phyloP scores from a whole-genome alignment of 2,888 invertebrate species.

The Hirtodrosophila trivittata region DNA sequence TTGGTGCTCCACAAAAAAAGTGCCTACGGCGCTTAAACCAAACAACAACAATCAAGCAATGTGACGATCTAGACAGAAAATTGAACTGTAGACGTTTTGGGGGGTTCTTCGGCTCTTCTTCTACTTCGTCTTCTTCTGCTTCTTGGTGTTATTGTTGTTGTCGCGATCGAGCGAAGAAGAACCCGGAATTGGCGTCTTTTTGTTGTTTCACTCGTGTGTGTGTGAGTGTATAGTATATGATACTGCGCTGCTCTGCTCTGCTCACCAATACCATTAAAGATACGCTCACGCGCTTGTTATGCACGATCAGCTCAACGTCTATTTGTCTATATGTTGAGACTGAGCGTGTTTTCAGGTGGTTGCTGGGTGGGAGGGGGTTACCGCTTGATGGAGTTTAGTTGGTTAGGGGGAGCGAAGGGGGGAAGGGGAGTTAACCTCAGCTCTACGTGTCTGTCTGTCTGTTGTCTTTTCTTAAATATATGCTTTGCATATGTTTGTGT shows the following conservation, averaged over 20 bases:
- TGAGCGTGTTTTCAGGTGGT: conserved; percentile 16
- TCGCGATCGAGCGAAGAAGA: conserved; percentile 68
- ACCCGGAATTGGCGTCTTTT: conserved; percentile 73
- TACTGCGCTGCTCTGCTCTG: conserved; percentile 38
- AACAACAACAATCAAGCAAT: conserved; percentile 36
- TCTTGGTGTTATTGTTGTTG: conserved; percentile 36
- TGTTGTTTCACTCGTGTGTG: conserved; percentile 1
- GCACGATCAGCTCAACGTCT: conserved; percentile 70
- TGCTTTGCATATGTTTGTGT: conserved; percentile 35
- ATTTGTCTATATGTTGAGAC: conserved; percentile 17
- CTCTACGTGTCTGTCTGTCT: conserved; percentile 50
- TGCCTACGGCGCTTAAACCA: conserved; percentile 63
- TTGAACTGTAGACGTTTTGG: conserved; percentile 61
- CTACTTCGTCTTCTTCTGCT: conserved; percentile 3
- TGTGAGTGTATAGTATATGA: conserved; percentile 16
- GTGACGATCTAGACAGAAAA: conserved; percentile 75
- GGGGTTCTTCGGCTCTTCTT: conserved; percentile 1
- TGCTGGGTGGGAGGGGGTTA: neutral
- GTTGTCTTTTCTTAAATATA: conserved; percentile 57
- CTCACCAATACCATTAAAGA: conserved; percentile 38
- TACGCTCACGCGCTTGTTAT: conserved; percentile 74
- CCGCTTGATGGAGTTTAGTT: neutral
- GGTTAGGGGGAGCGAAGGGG: neutral
- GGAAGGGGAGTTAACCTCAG: conserved; percentile 27
- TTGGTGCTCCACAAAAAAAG: conserved; percentile 63